Conservation (phyloP, 1,140 invertebrate species). For the Lordiphosa stackelbergi region DNA sequence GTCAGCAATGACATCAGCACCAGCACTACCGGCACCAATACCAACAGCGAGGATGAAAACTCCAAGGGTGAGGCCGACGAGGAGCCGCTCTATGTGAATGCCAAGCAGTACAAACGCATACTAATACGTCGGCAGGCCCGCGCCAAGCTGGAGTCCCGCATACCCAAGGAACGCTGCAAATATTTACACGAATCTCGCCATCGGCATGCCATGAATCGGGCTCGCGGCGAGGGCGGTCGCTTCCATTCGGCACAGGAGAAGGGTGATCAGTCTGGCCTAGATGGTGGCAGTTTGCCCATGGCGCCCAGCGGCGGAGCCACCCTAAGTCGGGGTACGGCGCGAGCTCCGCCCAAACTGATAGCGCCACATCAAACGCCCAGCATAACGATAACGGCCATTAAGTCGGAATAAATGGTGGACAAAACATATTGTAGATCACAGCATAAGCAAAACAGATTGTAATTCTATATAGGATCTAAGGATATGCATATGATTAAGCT, state of each 20-base stretch:
- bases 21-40: constrained; percentile 64
- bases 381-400: constrained; percentile 75
- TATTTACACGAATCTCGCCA: constrained; percentile 99
- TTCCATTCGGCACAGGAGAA: constrained; percentile 87
- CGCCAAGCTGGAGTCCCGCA: constrained; percentile 94
- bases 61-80: constrained; percentile 85
- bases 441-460: constrained; percentile 32
- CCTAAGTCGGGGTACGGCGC: constrained; percentile 48
- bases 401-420: constrained; percentile 42
- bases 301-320: constrained; percentile 41
- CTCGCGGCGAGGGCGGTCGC: constrained; percentile 96
- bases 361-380: constrained; percentile 74
- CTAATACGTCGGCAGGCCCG: constrained; percentile 92
- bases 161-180: constrained; percentile 98
- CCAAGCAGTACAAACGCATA: constrained; percentile 96
- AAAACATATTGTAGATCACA: constrained; percentile 3
- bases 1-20: constrained; percentile 54
- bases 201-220: constrained; percentile 97
- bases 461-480: constrained; percentile 10
- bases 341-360: constrained; percentile 67
- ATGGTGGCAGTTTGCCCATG: constrained; percentile 36
- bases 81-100: constrained; percentile 99
- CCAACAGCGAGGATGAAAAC: constrained; percentile 63
- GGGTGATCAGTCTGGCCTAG: constrained; percentile 46
- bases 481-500: too few relatives aligned